Evolutionary conservation across 64 coral and sea anemone species (phyloP), one percentile per base, ranked within the genome.

Genomic region (Cladopsammia gracilis): DNA sequence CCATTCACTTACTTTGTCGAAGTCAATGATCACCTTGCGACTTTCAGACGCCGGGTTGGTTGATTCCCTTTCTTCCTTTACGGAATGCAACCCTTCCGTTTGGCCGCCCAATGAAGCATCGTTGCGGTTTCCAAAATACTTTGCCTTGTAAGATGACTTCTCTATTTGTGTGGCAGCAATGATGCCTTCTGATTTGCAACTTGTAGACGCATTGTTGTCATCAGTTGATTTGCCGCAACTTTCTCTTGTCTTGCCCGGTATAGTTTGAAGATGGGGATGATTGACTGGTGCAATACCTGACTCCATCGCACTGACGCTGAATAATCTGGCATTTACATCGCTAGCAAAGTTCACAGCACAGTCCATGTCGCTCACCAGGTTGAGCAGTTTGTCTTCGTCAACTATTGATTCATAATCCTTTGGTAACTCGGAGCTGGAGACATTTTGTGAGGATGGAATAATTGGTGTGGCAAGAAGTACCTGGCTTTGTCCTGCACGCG

Each of bases 1-100:
- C 72, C 72, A 75, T 48, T 75, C 19, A 49, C 72, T 75, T 19
- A 75, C 44, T 19, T 75, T 43, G 18, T 75, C 72, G 19, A 75
- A 49, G 53, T 56, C 53, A 56, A 56, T 56, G 12, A 56, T 12
- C 34, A 34, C 2, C 34, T 34, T 34, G 34, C 34, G 34, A 34
- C 34, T 34, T 34, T 34, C 34, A 34, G 34, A 1, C 12, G 5
- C 53, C 1, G 53, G 12, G 53, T 56, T 56, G 52, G 6, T 11
- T 1, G 12, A 56, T 12, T 7, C 12, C 7, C 53, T 56, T 3
- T 56, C 12, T 12, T 56, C 7, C 53, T 56, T 56, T 56, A 12
- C 3, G 53, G 53, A 56, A 12, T 12, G 53, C 53, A 12, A 56
- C 7, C 53, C 7, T 12, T 56, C 53, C 12, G 53, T 56, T 11